phyloP scores from a whole-genome alignment of 2,797 vertebrate species.

The Poliocrania exsul region DNA sequence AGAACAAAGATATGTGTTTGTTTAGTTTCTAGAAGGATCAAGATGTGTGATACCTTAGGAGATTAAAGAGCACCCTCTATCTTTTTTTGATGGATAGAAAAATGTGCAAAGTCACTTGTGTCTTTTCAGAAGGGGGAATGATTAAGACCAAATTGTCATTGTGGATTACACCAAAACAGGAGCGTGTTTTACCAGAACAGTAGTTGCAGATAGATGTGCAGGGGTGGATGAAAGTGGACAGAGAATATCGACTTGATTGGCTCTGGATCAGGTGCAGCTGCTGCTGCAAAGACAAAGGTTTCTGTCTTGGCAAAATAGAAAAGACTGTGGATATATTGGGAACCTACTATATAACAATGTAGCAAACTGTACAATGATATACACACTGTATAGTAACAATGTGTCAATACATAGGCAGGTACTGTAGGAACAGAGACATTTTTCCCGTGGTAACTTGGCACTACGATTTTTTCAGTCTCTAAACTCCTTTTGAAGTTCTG shows the following conservation, averaged over 20 bases:
- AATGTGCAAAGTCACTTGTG: neutral
- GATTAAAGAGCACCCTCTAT: neutral
- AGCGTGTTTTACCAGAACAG: neutral
- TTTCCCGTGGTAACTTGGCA: neutral
- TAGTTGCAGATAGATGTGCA: neutral
- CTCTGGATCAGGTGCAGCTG: neutral
- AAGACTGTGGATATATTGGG: neutral
- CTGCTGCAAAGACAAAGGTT: neutral
- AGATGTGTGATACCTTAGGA: neutral
- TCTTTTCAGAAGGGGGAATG: neutral
- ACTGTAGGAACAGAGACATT: neutral
- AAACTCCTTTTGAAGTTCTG: neutral
- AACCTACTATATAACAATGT: neutral
- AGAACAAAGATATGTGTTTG: neutral
- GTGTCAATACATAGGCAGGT: neutral
- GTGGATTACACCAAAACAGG: neutral
- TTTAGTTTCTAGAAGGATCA: neutral
- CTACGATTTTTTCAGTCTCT: neutral
- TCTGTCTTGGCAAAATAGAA: neutral
- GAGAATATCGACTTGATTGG: neutral
- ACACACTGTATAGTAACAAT: accelerated
- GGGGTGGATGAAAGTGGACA: neutral
- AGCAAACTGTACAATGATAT: too few relatives aligned
- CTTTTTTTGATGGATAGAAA: neutral
- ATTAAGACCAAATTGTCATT: neutral